Evolutionary conservation across 2,888 invertebrate genomes (phyloP).

Genomic region (Pristionchus japonicus): DNA sequence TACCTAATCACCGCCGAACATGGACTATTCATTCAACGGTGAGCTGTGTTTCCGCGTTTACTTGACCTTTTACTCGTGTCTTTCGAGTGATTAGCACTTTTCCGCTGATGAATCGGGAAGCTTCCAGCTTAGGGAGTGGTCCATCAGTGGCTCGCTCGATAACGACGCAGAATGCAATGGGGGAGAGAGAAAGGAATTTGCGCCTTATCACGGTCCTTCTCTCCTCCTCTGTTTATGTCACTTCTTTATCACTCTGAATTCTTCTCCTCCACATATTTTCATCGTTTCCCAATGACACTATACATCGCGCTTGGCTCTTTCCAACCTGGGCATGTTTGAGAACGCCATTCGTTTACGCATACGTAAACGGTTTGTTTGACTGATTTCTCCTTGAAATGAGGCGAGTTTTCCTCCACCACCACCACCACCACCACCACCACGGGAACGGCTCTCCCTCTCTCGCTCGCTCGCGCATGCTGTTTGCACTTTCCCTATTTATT

Average conservation of each 20-base stretch:
- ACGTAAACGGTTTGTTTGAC: not conserved
- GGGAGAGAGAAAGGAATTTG: constrained; percentile 23
- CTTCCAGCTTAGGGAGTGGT: constrained; percentile 2
- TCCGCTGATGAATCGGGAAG: not conserved
- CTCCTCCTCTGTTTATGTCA: not conserved
- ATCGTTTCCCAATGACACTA: not conserved
- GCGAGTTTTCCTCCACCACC: not conserved
- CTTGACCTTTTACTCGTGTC: not conserved
- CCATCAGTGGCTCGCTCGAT: not conserved
- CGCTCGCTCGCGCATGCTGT: too few relatives aligned
- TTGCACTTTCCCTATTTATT: constrained; percentile 38
- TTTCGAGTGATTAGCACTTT: not conserved
- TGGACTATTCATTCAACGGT: constrained; percentile 13
- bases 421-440: not conserved
- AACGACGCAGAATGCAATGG: not conserved
- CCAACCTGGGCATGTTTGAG: not conserved
- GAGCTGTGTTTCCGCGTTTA: not conserved
- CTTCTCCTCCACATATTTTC: constrained; percentile 5
- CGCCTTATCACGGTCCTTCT: not conserved
- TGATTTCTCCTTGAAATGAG: not conserved
- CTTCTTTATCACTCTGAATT: constrained; percentile 29
- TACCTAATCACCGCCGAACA: not conserved
- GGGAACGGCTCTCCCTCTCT: not conserved
- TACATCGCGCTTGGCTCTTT: not conserved
- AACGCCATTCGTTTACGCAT: not conserved